A percentile compares a stretch with the other conserved stretches of the same genome.
These are phyloP conservation scores for Sebastes reedi DNA, from an alignment of 2,797 vertebrate species.

Conservation along the genomic window DNA sequence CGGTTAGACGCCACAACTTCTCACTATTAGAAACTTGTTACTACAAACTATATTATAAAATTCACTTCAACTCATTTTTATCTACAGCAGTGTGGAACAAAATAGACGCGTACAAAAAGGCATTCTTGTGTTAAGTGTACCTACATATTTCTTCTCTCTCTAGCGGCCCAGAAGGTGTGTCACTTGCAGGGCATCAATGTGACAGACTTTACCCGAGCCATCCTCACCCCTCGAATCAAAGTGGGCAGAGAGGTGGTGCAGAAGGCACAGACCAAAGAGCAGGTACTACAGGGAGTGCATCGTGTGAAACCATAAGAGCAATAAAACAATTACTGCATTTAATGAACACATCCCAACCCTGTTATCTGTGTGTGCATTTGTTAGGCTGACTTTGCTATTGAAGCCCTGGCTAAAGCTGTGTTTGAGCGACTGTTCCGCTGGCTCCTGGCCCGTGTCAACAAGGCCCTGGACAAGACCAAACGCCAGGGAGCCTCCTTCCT, in stretches of 20 bases:
- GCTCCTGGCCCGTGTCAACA: slow-evolving; percentile 93
- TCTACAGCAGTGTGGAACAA: not conserved
- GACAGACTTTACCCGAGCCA: slow-evolving; percentile 96
- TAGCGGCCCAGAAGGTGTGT: slow-evolving; percentile 97
- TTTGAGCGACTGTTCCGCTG: slow-evolving; percentile 96
- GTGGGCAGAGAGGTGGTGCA: slow-evolving; percentile 96
- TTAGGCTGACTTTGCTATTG: slow-evolving; percentile 94
- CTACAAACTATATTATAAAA: not conserved
- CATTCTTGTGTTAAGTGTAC: not conserved
- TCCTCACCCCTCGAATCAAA: slow-evolving; percentile 97
- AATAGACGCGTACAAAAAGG: not conserved
- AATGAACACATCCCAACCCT: not conserved
- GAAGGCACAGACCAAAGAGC: slow-evolving; percentile 98
- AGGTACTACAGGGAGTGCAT: slow-evolving; percentile 77
- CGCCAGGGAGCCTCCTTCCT: slow-evolving; percentile 95
- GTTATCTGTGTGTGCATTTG: not conserved
- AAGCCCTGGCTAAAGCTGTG: slow-evolving; percentile 95
- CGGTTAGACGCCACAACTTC: slow-evolving; percentile 76
- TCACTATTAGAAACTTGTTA: not conserved
- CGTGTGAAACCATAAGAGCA: not conserved
- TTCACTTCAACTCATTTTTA: not conserved
- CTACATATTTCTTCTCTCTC: slow-evolving; percentile 2
- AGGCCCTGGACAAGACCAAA: slow-evolving; percentile 96
- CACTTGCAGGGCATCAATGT: slow-evolving; percentile 97
- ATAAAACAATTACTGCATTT: not conserved